Base-by-base conservation (phyloP, 1,140 invertebrate genomes). In the Ips nitidus region DNA sequence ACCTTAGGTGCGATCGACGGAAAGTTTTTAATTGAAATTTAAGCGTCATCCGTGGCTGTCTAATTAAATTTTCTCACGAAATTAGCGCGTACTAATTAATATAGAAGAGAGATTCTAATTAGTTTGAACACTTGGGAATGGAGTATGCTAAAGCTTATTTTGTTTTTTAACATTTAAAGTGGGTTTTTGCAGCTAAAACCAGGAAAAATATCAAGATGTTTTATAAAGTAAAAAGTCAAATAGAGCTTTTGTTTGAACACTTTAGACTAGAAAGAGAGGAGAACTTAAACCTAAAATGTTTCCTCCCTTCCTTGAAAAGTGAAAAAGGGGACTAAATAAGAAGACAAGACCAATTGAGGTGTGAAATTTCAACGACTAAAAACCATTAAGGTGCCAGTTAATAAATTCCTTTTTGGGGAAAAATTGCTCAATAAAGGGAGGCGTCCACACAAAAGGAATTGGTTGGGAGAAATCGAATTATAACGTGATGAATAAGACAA, bases 341-440 rank as follows among this genome's bases (percentile, higher is more conserved):
- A 22, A 22, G 22, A 22, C 22, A 22, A 22, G 22, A 22, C 22
- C 45, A 22, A 50, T 50, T 22, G 45, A 22, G 45, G 45, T 50
- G 45, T 50, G 45, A 50, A 50, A 50, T 50, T 50, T 50, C 45
- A 22, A 22, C 2, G 45, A 50, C 6, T 50, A 3, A 50, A 50
- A 22, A 50, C 45, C 45, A 50, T 50, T 50, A 50, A 50, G 45
- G 22, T 50, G 52, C 8, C 7, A 55, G 5, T 38, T 36, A 37
- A 55, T 55, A 55, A 55, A 55, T 55, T 55, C 45, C 45, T 6
- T 22, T 4, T 5, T 55, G 52, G 37, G 8, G 52, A 55, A 55
- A 55, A 55, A 38, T 55, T 50, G 22, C 7, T 50, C 45, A 50
- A 50, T 50, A 50, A 50, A 22, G 22, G 22, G 0, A 22, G 22